Evolutionary conservation across 1,140 invertebrate genomes (phyloP).

Genomic region (Heliconius hewitsoni): DNA sequence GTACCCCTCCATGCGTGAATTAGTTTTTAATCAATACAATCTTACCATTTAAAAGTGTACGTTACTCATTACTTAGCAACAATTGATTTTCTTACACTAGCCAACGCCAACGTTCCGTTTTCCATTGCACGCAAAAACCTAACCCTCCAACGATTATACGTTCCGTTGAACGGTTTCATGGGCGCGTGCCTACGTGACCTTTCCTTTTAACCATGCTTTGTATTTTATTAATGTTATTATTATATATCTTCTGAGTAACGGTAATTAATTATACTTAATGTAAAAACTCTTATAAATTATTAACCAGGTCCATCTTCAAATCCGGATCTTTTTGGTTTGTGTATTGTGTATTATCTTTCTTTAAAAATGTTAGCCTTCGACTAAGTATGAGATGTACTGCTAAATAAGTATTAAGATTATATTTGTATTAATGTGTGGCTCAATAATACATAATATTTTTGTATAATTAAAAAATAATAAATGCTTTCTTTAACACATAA

Average conservation of each 20-base stretch:
- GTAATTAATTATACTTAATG: slow-evolving; percentile 14
- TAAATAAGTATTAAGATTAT: no score
- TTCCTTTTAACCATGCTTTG: slow-evolving; percentile 42
- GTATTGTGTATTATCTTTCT: no score
- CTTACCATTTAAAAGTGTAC: slow-evolving; percentile 4
- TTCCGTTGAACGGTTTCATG: slow-evolving; percentile 35
- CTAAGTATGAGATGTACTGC: no score
- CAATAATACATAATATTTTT: background rate
- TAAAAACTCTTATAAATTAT: no score
- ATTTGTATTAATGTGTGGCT: background rate
- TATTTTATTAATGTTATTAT: slow-evolving; percentile 54
- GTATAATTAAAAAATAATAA: no score
- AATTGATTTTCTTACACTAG: slow-evolving; percentile 34
- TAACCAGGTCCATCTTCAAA: no score
- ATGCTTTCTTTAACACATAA: background rate
- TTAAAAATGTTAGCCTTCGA: no score
- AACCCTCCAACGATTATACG: slow-evolving; percentile 35
- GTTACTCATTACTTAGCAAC: slow-evolving; percentile 34
- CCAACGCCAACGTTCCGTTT: slow-evolving; percentile 19
- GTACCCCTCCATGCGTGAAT: background rate
- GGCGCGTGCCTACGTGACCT: slow-evolving; percentile 51
- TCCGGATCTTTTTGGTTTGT: no score
- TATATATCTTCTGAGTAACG: slow-evolving; percentile 27
- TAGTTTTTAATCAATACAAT: slow-evolving; percentile 9
- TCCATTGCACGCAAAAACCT: slow-evolving; percentile 23